Base-by-base conservation (phyloP, 2,797 vertebrate species). In the Bufotes viridis region DNA sequence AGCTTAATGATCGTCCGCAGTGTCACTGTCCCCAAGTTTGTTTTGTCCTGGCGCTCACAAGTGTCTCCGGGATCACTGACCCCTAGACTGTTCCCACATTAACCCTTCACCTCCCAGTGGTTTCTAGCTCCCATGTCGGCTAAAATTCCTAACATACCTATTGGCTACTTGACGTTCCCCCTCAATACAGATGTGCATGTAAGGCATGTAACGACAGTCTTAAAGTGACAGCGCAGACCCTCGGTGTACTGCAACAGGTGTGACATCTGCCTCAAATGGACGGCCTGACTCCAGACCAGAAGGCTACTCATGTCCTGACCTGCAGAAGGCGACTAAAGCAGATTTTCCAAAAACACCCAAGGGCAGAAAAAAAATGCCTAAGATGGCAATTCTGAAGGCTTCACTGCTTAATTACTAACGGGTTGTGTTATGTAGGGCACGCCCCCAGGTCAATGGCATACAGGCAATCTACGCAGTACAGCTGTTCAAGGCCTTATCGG, bases 11-110 rank as follows among this genome's bases (percentile, higher is more conserved):
- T 57, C 60, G 4, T 72, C 76, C 84, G 20, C 61, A 58, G 55
- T 86, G 88, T 87, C 84, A 87, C 80, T 87, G 88, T 49, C 88
- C 88, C 60, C 60, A 51, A 60, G 88, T 89, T 89, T 89, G 74
- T 87, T 89, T 82, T 70, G 9, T 69, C 34, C 75, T 83, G 87
- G 78, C 88, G 55, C 63, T 78, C 61, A 69, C 58, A 74, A 89
- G 78, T 67, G 83, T 42, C 51, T 42, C 79, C 34, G 14, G 80
- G 84, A 70, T 83, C 84, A 83, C 18, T 82, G 88, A 89, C 88
- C 82, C 84, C 72, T 82, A 63, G 34, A 61, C 67, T 24, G 79
- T 24, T 34, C 49, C 51, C 24, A 29, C 24, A 58, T 86, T 89
- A 82, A 89, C 88, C 79, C 88, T 11, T 83, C 74, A 29, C 74